Conservation (phyloP, 2,797 vertebrate species). For the Acanthurus leucopareius region DNA sequence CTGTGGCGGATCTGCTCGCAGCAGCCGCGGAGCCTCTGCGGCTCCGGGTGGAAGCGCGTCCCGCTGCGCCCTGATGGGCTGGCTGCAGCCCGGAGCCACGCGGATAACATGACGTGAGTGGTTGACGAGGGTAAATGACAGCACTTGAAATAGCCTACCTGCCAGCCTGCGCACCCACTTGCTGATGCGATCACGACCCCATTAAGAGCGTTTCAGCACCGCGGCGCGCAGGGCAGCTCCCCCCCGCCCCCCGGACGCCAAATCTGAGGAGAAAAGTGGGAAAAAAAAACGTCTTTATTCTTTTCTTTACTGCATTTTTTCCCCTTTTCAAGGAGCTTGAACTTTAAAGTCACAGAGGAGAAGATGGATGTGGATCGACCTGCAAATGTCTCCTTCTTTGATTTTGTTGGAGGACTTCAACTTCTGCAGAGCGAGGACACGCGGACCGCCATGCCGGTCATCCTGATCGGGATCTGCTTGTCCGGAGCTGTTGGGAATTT, state of each 20-base stretch:
- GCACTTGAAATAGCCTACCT: slow-evolving; percentile 80
- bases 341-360: neutral
- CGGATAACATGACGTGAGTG: slow-evolving; percentile 76
- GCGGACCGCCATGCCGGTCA: slow-evolving; percentile 75
- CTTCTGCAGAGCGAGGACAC: slow-evolving; percentile 77
- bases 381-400: slow-evolving; percentile 78
- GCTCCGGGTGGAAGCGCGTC: slow-evolving; percentile 30
- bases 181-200: slow-evolving; percentile 48
- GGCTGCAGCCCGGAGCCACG: slow-evolving; percentile 64
- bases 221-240: slow-evolving; percentile 60
- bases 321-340: slow-evolving; percentile 4
- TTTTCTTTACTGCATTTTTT: neutral
- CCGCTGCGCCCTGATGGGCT: slow-evolving; percentile 64
- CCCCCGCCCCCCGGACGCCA: neutral
- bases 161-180: slow-evolving; percentile 61
- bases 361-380: slow-evolving; percentile 71
- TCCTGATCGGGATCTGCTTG: slow-evolving; percentile 81
- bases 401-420: slow-evolving; percentile 82
- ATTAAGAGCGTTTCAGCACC: slow-evolving; percentile 62
- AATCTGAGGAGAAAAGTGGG: slow-evolving; percentile 2
- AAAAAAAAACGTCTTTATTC: neutral
- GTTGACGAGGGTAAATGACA: slow-evolving; percentile 79
- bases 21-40: slow-evolving; percentile 27
- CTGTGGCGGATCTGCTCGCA: too few relatives aligned
- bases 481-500: slow-evolving; percentile 85